These are phyloP conservation scores for Actinernus sp. DNA, from an alignment of 92 coral and sea anemone genomes.

Conservation along the genomic window DNA sequence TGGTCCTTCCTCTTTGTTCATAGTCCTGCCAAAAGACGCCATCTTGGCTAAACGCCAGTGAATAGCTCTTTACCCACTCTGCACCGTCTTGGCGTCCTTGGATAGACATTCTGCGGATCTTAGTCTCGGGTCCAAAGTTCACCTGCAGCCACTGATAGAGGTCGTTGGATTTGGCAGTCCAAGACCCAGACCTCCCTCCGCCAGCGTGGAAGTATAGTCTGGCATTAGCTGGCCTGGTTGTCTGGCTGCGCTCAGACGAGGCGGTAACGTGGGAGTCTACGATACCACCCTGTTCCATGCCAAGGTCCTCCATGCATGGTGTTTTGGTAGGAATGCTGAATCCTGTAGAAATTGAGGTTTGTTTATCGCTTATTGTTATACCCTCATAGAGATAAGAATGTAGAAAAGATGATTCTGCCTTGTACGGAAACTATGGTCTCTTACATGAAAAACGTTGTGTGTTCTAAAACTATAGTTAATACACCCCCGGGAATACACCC, in stretches of 20 bases:
- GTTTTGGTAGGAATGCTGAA: slow-evolving; percentile 8
- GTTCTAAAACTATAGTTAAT: too few relatives aligned
- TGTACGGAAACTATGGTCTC: too few relatives aligned
- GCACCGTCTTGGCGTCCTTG: slow-evolving; percentile 16
- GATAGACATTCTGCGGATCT: slow-evolving; percentile 14
- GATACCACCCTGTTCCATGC: slow-evolving; percentile 15
- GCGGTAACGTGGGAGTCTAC: slow-evolving; percentile 11
- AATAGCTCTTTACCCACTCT: slow-evolving; percentile 27
- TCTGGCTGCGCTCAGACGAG: slow-evolving; percentile 10
- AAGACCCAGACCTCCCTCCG: too few relatives aligned
- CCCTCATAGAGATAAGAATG: too few relatives aligned
- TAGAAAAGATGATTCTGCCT: too few relatives aligned
- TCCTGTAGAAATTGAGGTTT: too few relatives aligned
- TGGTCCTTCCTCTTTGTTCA: slow-evolving; percentile 18
- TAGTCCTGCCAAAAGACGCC: slow-evolving; percentile 22
- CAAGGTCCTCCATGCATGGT: slow-evolving; percentile 16
- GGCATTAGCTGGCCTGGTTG: slow-evolving; percentile 10
- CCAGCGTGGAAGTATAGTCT: slow-evolving; percentile 16
- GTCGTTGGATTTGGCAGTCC: background rate
- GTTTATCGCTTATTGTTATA: too few relatives aligned
- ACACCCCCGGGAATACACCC: too few relatives aligned
- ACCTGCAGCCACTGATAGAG: slow-evolving; percentile 23
- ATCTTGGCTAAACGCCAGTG: slow-evolving; percentile 17
- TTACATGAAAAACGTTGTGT: too few relatives aligned
- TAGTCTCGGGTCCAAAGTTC: slow-evolving; percentile 22